phyloP scores from a whole-genome alignment of 1,140 invertebrate species.

The Aphis gossypii region DNA sequence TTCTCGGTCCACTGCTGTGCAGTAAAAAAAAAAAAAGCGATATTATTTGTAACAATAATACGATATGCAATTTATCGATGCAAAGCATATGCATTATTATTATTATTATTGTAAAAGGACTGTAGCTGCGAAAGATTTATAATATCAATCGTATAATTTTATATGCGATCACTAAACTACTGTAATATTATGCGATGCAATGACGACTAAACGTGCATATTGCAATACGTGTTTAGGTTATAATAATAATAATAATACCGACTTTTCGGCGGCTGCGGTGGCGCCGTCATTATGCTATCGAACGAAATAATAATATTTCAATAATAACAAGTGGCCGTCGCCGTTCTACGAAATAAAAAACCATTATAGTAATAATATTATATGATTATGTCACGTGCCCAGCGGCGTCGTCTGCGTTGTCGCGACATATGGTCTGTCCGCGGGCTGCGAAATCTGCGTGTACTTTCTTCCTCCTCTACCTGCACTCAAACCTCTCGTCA shows the following conservation, averaged over 20 bases:
- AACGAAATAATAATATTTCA: background rate
- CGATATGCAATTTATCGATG: background rate
- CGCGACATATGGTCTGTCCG: slow-evolving; percentile 40
- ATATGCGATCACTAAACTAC: background rate
- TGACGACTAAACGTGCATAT: background rate
- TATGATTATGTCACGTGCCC: slow-evolving; percentile 21
- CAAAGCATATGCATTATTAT: background rate
- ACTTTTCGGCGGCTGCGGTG: background rate
- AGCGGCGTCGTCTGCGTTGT: background rate
- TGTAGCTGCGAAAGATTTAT: background rate
- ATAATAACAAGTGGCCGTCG: slow-evolving; percentile 25
- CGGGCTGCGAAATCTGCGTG: slow-evolving; percentile 11
- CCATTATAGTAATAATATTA: background rate
- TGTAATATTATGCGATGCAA: background rate
- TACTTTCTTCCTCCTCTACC: background rate
- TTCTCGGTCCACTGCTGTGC: background rate
- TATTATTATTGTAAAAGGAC: background rate
- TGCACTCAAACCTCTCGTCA: background rate
- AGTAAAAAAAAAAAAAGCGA: background rate
- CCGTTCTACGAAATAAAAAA: background rate
- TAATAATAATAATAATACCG: background rate
- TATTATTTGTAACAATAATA: background rate
- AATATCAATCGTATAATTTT: background rate
- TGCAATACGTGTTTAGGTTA: background rate
- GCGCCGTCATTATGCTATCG: background rate